These are phyloP conservation scores for Coenonympha arcania DNA, from an alignment of 2,888 invertebrate genomes.

Conservation along the genomic window DNA sequence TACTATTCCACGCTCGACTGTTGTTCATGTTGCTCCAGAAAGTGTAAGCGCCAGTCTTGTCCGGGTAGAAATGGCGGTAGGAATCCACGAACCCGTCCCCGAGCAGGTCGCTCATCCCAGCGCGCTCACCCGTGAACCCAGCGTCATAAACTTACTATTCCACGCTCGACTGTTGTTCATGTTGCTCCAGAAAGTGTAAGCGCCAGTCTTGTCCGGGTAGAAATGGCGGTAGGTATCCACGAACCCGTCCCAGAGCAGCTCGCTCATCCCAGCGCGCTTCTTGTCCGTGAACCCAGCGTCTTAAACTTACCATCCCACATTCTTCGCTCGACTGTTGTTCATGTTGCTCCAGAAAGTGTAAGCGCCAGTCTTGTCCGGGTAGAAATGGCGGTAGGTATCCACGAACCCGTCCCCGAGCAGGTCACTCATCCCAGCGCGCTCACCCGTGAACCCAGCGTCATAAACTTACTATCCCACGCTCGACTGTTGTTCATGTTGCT, in stretches of 20 bases:
- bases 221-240: too few species aligned
- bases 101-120: conserved; percentile 89
- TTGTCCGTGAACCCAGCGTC: too few species aligned
- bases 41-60: conserved; percentile 86
- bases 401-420: conserved; percentile 87
- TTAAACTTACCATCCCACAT: conserved; percentile 97
- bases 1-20: conserved; percentile 93
- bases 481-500: conserved; percentile 92
- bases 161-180: too few species aligned
- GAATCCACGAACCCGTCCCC: conserved; percentile 89
- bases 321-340: conserved; percentile 87
- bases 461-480: conserved; percentile 94
- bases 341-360: conserved; percentile 98
- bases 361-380: conserved; percentile 86
- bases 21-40: conserved; percentile 97
- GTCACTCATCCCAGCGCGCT: conserved; percentile 91
- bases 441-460: conserved; percentile 95
- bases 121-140: conserved; percentile 95
- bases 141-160: conserved; percentile 97
- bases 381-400: conserved; percentile 89
- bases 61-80: conserved; percentile 89
- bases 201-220: too few species aligned
- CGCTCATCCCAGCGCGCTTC: too few species aligned
- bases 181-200: too few species aligned
- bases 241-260: too few species aligned